These are phyloP conservation scores for Gnathonemus longibarbis DNA, from an alignment of 2,113 vertebrate genomes.

Conservation along the genomic window DNA sequence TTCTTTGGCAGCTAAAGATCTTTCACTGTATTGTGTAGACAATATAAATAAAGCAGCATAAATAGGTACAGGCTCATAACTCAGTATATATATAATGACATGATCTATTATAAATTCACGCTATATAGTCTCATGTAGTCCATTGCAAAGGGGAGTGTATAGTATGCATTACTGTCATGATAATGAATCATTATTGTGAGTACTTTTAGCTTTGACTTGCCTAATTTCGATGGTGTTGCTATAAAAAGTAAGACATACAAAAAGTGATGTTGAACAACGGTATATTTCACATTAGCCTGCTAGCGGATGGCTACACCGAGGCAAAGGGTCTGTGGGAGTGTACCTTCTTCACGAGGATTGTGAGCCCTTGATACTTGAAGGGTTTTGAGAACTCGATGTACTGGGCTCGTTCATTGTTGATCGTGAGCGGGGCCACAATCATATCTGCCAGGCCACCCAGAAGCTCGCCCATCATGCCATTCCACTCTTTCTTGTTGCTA, in stretches of 20 bases:
- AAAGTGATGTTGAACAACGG: not conserved
- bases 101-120: not conserved
- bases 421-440: constrained; percentile 94
- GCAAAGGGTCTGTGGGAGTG: not conserved
- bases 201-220: not conserved
- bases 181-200: not conserved
- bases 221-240: not conserved
- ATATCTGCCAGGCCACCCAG: constrained; percentile 89
- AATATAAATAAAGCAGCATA: not conserved
- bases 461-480: constrained; percentile 97
- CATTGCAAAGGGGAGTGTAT: not conserved
- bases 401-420: constrained; percentile 94
- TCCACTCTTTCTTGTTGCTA: constrained; percentile 99
- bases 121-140: not conserved
- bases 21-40: not conserved
- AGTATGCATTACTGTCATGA: not conserved
- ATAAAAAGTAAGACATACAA: not conserved
- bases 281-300: not conserved
- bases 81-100: not conserved
- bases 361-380: constrained; percentile 96
- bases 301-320: not conserved
- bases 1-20: not conserved
- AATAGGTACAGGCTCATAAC: not conserved
- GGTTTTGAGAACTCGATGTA: constrained; percentile 99
- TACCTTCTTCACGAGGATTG: constrained; percentile 98